Conservation (phyloP, 1,140 invertebrate species). For the Ips typographus region DNA sequence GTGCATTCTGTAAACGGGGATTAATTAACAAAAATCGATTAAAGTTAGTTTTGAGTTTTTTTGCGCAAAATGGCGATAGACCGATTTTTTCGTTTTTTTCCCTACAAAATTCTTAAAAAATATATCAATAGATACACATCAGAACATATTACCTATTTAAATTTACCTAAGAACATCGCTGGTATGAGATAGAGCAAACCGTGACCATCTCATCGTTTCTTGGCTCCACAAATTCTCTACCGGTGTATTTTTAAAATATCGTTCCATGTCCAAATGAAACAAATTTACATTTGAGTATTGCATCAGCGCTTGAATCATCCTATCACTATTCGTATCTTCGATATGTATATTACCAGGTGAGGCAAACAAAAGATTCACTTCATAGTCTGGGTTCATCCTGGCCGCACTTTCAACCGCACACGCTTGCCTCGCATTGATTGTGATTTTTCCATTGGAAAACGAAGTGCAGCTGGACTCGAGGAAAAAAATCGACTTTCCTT, state of each 20-base stretch:
- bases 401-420: slow-evolving; percentile 71
- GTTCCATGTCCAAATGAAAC: slow-evolving; percentile 57
- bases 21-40: no score
- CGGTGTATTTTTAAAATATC: slow-evolving; percentile 62
- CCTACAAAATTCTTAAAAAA: background rate
- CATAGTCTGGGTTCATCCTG: slow-evolving; percentile 59
- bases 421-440: slow-evolving; percentile 60
- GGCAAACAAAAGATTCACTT: slow-evolving; percentile 60
- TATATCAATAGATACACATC: background rate
- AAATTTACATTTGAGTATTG: slow-evolving; percentile 63
- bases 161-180: slow-evolving; percentile 62
- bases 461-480: slow-evolving; percentile 52
- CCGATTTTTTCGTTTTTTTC: no score
- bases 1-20: no score
- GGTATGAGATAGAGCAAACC: slow-evolving; percentile 63
- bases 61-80: no score
- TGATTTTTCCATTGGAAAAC: slow-evolving; percentile 49
- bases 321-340: slow-evolving; percentile 45
- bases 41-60: no score
- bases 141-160: slow-evolving; percentile 22
- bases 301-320: slow-evolving; percentile 53
- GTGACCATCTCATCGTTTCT: slow-evolving; percentile 58
- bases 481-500: slow-evolving; percentile 50
- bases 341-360: slow-evolving; percentile 53
- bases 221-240: slow-evolving; percentile 61